Evolutionary conservation across 1,140 invertebrate genomes (phyloP).

Genomic region (Agrilus planipennis): DNA sequence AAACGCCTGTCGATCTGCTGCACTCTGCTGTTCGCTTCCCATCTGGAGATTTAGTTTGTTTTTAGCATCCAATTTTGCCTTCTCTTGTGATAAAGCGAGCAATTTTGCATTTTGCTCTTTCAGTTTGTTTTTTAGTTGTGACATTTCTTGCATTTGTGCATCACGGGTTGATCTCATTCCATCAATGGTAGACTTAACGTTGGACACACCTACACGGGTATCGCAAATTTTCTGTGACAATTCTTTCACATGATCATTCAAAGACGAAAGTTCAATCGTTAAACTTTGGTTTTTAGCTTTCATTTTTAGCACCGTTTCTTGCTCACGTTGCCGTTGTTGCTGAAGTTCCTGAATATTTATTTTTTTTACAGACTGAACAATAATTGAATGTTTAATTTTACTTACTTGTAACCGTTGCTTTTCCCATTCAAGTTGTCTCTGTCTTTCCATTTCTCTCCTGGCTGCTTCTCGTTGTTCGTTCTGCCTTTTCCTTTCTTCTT

Average conservation of each 20-base stretch:
- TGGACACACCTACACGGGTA: slow-evolving; percentile 77
- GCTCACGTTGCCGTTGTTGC: slow-evolving; percentile 72
- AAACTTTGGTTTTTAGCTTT: slow-evolving; percentile 84
- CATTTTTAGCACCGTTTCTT: slow-evolving; percentile 76
- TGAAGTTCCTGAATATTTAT: slow-evolving; percentile 74
- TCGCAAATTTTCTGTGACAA: slow-evolving; percentile 79
- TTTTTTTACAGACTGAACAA: too few relatives aligned
- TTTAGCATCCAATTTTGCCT: slow-evolving; percentile 67
- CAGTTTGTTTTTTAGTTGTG: slow-evolving; percentile 68
- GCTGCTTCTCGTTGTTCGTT: slow-evolving; percentile 72
- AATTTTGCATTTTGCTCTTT: slow-evolving; percentile 77
- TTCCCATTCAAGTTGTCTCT: slow-evolving; percentile 93
- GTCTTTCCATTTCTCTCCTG: slow-evolving; percentile 83
- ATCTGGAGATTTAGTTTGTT: slow-evolving; percentile 44
- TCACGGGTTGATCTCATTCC: slow-evolving; percentile 89
- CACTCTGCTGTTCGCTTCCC: slow-evolving; percentile 34
- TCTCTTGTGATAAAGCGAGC: slow-evolving; percentile 69
- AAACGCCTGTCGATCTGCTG: slow-evolving; percentile 56
- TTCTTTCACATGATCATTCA: slow-evolving; percentile 61
- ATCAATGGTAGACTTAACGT: slow-evolving; percentile 91
- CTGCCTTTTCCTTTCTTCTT: slow-evolving; percentile 57
- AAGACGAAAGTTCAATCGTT: slow-evolving; percentile 64
- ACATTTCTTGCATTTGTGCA: slow-evolving; percentile 79
- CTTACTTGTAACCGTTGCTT: slow-evolving; percentile 69
- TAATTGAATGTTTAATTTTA: too few relatives aligned